These are phyloP conservation scores for Martes martes DNA, from an alignment of 2,113 vertebrate species.

Conservation along the genomic window DNA sequence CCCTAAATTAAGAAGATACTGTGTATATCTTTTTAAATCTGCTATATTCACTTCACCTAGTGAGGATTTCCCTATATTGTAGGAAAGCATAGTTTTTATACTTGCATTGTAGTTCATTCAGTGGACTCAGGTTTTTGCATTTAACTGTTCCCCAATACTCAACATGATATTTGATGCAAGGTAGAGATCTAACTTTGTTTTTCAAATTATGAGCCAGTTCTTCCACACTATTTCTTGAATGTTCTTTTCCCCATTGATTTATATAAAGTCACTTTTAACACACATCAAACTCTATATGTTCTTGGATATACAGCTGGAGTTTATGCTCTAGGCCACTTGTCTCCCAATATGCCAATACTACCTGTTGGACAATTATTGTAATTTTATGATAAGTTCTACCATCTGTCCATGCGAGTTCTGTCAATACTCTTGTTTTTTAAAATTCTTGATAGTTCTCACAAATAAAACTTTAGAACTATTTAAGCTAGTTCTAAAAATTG, in stretches of 20 bases:
- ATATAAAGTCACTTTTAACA: slow-evolving; percentile 13
- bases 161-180: neutral
- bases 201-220: neutral
- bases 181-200: neutral
- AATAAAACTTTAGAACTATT: slow-evolving; percentile 16
- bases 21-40: neutral
- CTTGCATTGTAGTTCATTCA: neutral
- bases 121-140: neutral
- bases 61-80: neutral
- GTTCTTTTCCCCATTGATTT: neutral
- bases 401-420: neutral
- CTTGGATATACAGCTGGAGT: neutral
- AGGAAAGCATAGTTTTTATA: slow-evolving; percentile 1
- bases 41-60: neutral
- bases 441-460: neutral
- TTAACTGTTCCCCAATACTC: neutral
- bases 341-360: neutral
- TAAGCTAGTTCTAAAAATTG: neutral
- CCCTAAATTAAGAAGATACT: neutral
- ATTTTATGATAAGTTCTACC: neutral
- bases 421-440: neutral
- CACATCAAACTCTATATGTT: neutral
- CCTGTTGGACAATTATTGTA: neutral
- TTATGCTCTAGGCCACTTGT: neutral
- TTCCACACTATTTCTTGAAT: neutral